These are phyloP conservation scores for Pelodiscus sinensis DNA, from an alignment of 2,113 vertebrate species.

Conservation along the genomic window DNA sequence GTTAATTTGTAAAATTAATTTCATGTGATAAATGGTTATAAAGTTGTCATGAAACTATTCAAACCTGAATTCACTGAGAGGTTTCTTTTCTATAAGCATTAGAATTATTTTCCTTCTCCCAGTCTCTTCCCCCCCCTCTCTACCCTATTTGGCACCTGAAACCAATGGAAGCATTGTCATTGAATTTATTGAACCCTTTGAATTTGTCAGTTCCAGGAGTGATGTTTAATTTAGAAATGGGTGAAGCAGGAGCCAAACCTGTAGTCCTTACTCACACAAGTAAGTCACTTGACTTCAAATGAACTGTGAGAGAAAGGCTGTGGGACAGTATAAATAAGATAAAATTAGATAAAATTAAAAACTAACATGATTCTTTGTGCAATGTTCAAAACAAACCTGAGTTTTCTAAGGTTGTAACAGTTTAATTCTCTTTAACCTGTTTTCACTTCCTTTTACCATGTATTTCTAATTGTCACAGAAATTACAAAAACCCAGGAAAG, in stretches of 20 bases:
- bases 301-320: background rate
- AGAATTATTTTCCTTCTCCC: background rate
- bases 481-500: background rate
- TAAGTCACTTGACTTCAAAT: fast-evolving
- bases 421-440: background rate
- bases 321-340: background rate
- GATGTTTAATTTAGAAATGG: background rate
- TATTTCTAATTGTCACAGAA: background rate
- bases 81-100: background rate
- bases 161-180: background rate
- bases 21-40: constrained; percentile 37
- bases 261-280: background rate
- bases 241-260: background rate
- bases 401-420: background rate
- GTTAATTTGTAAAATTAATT: constrained; percentile 69
- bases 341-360: background rate
- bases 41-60: background rate
- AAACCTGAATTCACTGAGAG: constrained; percentile 32
- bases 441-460: background rate
- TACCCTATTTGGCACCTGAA: background rate
- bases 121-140: background rate
- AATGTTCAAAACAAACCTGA: background rate
- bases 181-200: background rate
- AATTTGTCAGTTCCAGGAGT: background rate
- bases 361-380: background rate